Evolutionary conservation across 2,888 invertebrate genomes (phyloP).

Genomic region (Andrena flavipes): DNA sequence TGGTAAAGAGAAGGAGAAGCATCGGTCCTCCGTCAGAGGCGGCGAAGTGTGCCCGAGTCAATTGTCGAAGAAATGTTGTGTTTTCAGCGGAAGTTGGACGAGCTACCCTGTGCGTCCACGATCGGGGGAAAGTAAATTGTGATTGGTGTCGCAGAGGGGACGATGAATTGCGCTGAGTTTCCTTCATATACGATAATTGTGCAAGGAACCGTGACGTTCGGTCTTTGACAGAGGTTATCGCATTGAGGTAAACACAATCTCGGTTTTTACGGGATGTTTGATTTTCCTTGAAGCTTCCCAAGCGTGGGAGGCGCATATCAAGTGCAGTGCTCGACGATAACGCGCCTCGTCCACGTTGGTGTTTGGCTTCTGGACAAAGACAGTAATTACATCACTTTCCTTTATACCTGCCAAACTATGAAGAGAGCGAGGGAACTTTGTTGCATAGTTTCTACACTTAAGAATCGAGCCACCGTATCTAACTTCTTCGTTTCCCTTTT

Average conservation of each 20-base stretch:
- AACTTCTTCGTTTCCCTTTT: too few relatives aligned
- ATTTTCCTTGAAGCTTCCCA: background rate
- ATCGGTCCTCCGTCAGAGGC: background rate
- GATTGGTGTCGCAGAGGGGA: background rate
- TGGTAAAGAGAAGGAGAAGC: too few relatives aligned
- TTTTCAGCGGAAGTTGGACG: background rate
- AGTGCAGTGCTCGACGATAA: too few relatives aligned
- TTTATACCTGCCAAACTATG: background rate
- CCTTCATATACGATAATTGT: background rate
- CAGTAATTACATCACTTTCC: background rate
- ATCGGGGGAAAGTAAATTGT: background rate
- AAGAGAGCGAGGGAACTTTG: too few relatives aligned
- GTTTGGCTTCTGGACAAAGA: too few relatives aligned
- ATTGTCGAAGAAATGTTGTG: background rate
- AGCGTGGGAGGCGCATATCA: too few relatives aligned
- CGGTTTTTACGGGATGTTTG: background rate
- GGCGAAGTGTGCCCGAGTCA: background rate
- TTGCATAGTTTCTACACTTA: too few relatives aligned
- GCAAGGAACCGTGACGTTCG: background rate
- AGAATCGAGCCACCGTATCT: too few relatives aligned
- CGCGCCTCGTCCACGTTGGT: too few relatives aligned
- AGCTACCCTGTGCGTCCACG: too few relatives aligned
- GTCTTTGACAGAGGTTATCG: constrained; percentile 46
- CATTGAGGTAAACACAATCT: constrained; percentile 18
- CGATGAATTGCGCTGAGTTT: constrained; percentile 14